Evolutionary conservation across 2,113 vertebrate genomes (phyloP), one percentile per base, ranked within the genome.

Genomic region (Thalassoma bifasciatum): DNA sequence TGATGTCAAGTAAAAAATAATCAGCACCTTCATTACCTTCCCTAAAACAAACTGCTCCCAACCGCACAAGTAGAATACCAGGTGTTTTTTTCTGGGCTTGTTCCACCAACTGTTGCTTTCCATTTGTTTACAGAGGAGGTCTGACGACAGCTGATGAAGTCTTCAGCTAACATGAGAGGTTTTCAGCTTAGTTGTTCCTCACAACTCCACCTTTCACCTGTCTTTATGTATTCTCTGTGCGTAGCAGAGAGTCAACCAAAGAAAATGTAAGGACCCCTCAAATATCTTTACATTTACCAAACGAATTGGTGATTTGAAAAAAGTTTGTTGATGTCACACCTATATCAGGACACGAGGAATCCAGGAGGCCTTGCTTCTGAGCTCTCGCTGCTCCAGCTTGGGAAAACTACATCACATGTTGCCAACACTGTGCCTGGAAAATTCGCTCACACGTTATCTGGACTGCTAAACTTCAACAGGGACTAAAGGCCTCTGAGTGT

Each of bases 21-120:
- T 40, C 38, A 40, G 12, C 38, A 40, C 12, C 12, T 40, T 40
- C 5, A 40, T 4, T 2, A 40, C 38, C 38, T 30, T 30, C 30
- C 30, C 30, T 30, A 30, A 30, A 30, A 30, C 6, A 6, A 30
- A 4, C 6, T 30, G 30, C 30, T 30, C 1, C 65, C 60, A 22
- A 42, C 19, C 60, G 26, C 34, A 59, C 16, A 17, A 87, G 77
- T 50, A 63, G 64, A 72, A 79, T 30, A 81, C 60, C 90, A 90
- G 81, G 78, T 88, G 84, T 49, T 73, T 84, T 83, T 81, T 69
- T 57, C 52, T 17, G 56, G 40, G 57, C 79, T 52, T 87, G 75
- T 56, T 24, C 70, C 82, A 83, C 83, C 84, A 93, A 90, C 86
- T 92, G 87, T 79, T 86, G 72, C 75, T 69, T 72, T 58, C 71